A percentile compares a stretch with the other conserved stretches of the same genome.
These are phyloP conservation scores for Gambelia wislizenii DNA, from an alignment of 2,797 vertebrate genomes.

Conservation along the genomic window DNA sequence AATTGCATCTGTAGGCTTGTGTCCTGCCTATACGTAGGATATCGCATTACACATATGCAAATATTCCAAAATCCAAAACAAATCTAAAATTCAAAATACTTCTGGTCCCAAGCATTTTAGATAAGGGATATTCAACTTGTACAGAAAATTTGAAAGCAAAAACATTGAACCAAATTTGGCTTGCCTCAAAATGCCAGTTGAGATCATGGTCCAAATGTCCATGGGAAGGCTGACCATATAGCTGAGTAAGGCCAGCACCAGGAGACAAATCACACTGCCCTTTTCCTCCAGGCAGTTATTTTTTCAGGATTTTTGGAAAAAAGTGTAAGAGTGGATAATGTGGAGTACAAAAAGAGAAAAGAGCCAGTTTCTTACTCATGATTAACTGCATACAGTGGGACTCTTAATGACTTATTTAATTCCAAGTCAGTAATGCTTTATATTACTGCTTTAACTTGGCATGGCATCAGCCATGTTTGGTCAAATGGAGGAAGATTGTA, in stretches of 20 bases:
- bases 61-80: no score
- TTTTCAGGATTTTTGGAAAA: background rate
- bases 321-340: background rate
- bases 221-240: background rate
- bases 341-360: background rate
- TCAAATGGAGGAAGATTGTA: background rate
- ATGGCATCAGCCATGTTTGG: background rate
- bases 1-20: no score
- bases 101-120: no score
- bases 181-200: background rate
- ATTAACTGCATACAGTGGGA: background rate
- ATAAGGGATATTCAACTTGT: no score
- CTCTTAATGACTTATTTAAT: background rate
- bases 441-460: background rate
- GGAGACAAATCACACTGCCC: background rate
- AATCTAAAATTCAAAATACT: no score
- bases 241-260: background rate
- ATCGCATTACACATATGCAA: no score
- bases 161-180: background rate
- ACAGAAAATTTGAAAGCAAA: background rate
- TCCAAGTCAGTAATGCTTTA: background rate
- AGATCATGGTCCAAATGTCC: background rate
- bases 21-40: no score
- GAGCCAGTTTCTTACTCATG: background rate
- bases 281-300: background rate